Percentiles rank a stretch among this genome's conserved stretches.
phyloP scores from a whole-genome alignment of 2,113 vertebrate genomes.

The Dendrocopos noguchii region DNA sequence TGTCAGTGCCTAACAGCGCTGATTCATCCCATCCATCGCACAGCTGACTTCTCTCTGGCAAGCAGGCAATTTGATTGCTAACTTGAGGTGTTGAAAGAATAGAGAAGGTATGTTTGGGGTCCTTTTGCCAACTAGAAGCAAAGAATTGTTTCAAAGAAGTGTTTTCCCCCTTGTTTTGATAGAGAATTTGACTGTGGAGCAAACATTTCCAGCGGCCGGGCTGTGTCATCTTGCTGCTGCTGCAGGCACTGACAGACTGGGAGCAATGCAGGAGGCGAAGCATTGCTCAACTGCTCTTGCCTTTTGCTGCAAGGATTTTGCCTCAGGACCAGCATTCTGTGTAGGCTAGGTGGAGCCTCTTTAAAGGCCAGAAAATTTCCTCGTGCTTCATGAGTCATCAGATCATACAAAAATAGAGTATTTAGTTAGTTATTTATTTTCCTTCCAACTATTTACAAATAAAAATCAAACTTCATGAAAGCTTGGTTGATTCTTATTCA shows the following conservation, averaged over 20 bases:
- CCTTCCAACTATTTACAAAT: conserved; percentile 50
- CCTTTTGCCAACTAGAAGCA: neutral
- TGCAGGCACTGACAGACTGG: neutral
- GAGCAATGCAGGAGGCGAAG: neutral
- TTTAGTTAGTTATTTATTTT: neutral
- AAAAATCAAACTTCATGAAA: conserved; percentile 39
- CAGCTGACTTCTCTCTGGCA: neutral
- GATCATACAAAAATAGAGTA: conserved; percentile 17
- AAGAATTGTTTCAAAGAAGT: neutral
- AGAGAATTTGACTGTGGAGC: neutral
- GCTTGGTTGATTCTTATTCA: conserved; percentile 1
- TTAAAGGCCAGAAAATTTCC: conserved; percentile 18
- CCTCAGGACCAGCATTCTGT: neutral
- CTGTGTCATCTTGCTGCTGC: neutral
- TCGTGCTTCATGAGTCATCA: conserved; percentile 44
- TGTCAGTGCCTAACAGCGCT: neutral
- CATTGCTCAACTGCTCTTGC: neutral
- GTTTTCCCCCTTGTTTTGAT: neutral
- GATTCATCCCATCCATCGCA: neutral
- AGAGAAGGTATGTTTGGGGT: neutral
- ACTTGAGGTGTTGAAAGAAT: neutral
- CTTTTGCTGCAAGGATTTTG: neutral
- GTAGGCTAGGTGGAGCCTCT: neutral
- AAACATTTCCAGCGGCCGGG: neutral
- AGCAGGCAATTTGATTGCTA: neutral